Evolutionary conservation across 2,797 vertebrate genomes (phyloP).

Genomic region (Mormyrops attenuatus): DNA sequence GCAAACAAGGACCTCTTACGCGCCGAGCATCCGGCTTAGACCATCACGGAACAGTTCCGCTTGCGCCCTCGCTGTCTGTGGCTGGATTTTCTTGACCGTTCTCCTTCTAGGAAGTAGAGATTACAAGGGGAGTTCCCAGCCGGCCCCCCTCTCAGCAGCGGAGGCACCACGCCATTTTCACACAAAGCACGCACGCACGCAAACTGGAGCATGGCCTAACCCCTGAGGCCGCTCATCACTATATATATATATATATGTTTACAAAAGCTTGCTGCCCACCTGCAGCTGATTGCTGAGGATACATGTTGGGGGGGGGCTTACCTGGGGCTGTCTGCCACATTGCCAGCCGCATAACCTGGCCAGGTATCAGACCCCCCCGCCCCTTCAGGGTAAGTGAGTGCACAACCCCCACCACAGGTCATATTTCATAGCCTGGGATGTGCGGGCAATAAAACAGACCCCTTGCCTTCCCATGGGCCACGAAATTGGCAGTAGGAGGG

Average conservation of each 20-base stretch:
- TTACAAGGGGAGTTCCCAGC: constrained; percentile 8
- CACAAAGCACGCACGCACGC: not conserved
- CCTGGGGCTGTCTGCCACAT: not conserved
- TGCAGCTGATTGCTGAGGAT: not conserved
- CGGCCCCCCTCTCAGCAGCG: not conserved
- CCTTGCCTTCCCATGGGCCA: not conserved
- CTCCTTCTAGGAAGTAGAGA: constrained; percentile 7
- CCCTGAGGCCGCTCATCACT: not conserved
- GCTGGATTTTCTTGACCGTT: not conserved
- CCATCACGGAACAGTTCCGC: not conserved
- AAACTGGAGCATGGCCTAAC: not conserved
- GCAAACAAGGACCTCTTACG: not conserved
- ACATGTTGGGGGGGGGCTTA: not conserved
- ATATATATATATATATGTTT: not conserved
- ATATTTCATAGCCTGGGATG: not conserved
- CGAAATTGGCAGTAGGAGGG: not conserved
- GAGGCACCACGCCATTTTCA: constrained; percentile 1
- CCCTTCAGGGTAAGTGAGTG: not conserved
- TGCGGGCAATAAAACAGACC: not conserved
- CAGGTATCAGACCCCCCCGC: not conserved
- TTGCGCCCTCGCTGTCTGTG: not conserved
- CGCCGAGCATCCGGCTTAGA: not conserved
- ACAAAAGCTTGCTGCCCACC: not conserved
- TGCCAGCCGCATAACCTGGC: not conserved
- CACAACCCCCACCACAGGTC: not conserved